A percentile compares a stretch with the other conserved stretches of the same genome.
Conservation (phyloP, 2,113 vertebrate species). For the Ariopsis seemanni region DNA sequence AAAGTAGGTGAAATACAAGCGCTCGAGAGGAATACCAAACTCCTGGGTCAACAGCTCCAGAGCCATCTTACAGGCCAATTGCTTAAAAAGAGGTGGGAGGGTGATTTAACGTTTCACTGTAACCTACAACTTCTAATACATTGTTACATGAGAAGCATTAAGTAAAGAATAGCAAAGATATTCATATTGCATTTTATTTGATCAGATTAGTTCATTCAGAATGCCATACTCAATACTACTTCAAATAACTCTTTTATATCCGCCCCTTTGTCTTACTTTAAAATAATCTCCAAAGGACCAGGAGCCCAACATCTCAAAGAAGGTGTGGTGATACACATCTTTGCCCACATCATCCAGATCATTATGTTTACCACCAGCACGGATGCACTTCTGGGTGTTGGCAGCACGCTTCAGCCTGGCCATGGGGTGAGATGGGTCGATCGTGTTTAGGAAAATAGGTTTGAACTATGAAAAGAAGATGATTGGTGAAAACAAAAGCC, state of each 20-base stretch:
- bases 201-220: constrained; percentile 2
- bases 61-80: constrained; percentile 92
- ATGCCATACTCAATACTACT: background rate
- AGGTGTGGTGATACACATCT: constrained; percentile 98
- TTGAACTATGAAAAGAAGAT: constrained; percentile 79
- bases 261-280: constrained; percentile 76
- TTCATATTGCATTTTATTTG: background rate
- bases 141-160: background rate
- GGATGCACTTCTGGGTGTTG: constrained; percentile 97
- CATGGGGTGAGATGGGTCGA: constrained; percentile 93
- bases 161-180: background rate
- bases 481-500: background rate
- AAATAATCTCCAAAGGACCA: constrained; percentile 99
- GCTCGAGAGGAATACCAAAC: constrained; percentile 90
- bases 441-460: constrained; percentile 96
- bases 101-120: background rate
- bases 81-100: constrained; percentile 69
- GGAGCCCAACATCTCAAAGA: constrained; percentile 98
- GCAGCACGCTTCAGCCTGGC: constrained; percentile 88
- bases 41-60: constrained; percentile 91
- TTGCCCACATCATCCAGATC: constrained; percentile 97
- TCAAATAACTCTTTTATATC: background rate
- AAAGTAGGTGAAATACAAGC: constrained; percentile 97
- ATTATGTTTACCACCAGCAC: constrained; percentile 96
- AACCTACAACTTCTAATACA: background rate